Evolutionary conservation across 2,797 vertebrate genomes (phyloP).

Genomic region (Phrynocephalus vlangalii): DNA sequence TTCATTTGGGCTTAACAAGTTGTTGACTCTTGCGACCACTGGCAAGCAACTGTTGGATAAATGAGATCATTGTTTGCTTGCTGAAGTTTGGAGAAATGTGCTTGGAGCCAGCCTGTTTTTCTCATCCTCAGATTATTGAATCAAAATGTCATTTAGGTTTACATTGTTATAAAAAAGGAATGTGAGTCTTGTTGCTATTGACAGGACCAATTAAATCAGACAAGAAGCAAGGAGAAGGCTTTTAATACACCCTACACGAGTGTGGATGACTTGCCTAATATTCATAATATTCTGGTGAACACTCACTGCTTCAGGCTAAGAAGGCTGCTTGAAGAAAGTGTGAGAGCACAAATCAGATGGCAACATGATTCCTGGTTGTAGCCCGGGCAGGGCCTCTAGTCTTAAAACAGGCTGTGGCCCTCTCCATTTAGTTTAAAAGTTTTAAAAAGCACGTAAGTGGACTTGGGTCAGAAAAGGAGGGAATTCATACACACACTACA

Average conservation of each 20-base stretch:
- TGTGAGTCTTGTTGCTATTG: conserved; percentile 29
- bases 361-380: conserved; percentile 28
- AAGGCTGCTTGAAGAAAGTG: not conserved
- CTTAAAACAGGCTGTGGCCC: not conserved
- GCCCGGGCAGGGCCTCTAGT: not conserved
- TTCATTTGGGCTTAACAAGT: conserved; percentile 34
- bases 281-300: conserved; percentile 64
- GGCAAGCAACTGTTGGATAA: conserved; percentile 16
- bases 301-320: not conserved
- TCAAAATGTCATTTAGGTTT: conserved; percentile 48
- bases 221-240: conserved; percentile 23
- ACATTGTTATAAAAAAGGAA: conserved; percentile 44
- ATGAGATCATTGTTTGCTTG: conserved; percentile 37
- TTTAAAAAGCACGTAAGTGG: too few relatives aligned
- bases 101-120: conserved; percentile 37
- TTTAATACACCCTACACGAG: conserved; percentile 54
- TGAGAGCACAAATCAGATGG: conserved; percentile 11
- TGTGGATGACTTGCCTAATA: conserved; percentile 53
- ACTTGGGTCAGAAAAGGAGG: too few relatives aligned
- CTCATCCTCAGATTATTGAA: conserved; percentile 43
- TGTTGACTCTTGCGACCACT: conserved; percentile 10
- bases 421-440: too few relatives aligned
- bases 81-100: conserved; percentile 29
- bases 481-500: too few relatives aligned
- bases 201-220: conserved; percentile 18